Conservation (phyloP, 2,797 vertebrate species). For the Anguilla marmorata region DNA sequence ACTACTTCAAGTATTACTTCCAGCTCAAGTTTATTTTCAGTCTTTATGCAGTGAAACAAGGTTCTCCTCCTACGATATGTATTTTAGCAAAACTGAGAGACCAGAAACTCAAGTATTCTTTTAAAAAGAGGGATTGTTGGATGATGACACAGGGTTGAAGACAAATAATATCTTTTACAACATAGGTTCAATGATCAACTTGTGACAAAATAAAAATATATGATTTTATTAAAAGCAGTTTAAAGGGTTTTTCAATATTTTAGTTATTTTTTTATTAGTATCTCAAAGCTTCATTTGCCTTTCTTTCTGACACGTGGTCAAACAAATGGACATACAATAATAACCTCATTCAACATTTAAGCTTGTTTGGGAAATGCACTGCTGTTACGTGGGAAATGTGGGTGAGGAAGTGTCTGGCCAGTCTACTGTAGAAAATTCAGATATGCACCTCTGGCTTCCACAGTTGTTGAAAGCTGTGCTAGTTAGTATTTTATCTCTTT, state of each 20-base stretch:
- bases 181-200: background rate
- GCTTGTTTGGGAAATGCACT: slow-evolving; percentile 18
- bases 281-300: background rate
- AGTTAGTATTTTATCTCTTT: background rate
- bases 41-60: background rate
- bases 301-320: background rate
- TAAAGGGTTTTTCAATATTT: background rate
- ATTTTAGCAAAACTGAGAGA: background rate
- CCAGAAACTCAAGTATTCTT: background rate
- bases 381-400: slow-evolving; percentile 7
- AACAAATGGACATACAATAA: background rate
- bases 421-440: background rate
- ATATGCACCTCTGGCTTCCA: background rate
- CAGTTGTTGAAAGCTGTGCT: background rate
- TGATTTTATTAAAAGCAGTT: background rate
- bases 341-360: slow-evolving; percentile 7
- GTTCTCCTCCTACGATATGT: background rate
- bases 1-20: background rate
- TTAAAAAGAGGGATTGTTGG: background rate
- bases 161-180: background rate
- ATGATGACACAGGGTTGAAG: background rate
- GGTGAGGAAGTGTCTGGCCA: background rate
- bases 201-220: background rate
- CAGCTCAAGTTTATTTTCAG: background rate
- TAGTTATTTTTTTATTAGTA: background rate